Conservation (phyloP, 2,797 vertebrate genomes). For the Ctenosaura bakeri region DNA sequence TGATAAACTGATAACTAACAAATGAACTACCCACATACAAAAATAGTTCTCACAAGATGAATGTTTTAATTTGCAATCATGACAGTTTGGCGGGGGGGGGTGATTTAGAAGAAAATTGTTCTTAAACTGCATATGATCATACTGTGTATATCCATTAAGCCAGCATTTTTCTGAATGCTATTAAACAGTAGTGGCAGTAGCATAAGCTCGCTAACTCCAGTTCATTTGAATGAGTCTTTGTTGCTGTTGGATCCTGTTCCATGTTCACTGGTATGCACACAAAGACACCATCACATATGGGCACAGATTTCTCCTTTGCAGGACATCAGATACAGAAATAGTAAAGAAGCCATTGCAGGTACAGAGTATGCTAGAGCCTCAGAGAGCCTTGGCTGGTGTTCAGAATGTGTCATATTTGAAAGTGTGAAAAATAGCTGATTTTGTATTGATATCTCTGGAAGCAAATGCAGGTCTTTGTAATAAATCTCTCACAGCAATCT, state of each 20-base stretch:
- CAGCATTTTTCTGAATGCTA: neutral
- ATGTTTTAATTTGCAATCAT: conserved; percentile 16
- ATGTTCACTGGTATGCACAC: too few species aligned
- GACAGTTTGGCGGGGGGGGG: neutral
- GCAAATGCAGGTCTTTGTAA: neutral
- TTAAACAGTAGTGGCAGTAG: neutral
- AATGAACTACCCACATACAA: neutral
- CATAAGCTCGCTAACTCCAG: neutral
- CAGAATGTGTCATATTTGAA: neutral
- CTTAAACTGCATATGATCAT: neutral
- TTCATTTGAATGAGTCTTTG: neutral
- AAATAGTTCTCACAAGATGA: neutral
- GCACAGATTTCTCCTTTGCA: neutral
- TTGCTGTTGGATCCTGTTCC: neutral
- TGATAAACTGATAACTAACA: neutral
- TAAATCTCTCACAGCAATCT: neutral
- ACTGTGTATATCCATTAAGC: neutral
- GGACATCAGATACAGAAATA: neutral
- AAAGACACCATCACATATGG: too few species aligned
- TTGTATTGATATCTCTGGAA: conserved; percentile 25
- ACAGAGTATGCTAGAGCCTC: neutral
- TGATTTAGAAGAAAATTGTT: neutral
- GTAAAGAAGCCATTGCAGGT: neutral
- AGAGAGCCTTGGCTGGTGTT: neutral
- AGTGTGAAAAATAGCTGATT: neutral